Evolutionary conservation across 1,140 invertebrate genomes (phyloP), one percentile per base, ranked within the genome.

Genomic region (Eubasilissa regina): DNA sequence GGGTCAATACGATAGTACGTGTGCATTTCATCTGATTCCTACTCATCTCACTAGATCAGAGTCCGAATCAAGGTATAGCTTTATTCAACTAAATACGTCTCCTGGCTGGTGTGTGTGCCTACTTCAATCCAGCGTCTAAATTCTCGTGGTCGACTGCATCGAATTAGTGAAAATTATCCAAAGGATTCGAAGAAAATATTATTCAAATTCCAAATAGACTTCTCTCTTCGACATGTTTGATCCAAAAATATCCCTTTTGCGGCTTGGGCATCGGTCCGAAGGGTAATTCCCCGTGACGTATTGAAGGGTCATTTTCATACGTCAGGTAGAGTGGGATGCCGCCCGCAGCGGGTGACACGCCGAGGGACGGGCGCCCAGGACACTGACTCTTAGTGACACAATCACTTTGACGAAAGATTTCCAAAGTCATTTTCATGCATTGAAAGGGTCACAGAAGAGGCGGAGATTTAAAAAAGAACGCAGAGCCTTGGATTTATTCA

Each of bases 271-370:
- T 35, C 64, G 11, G 43, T 21, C 56, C 60, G 58, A 12, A 3
- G 12, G 12, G 21, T 76, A 66, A 76, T 76, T 48, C 60, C 47
- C 12, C 75, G 43, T 64, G 75, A 76, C 75, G 60, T 44, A 51
- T 51, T 76, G 75, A 76, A 76, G 75, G 75, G 56, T 76, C 75
- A 76, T 76, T 76, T 76, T 76, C 75, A 76, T 76, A 58, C 64
- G 75, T 76, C 75, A 76, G 12, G 44, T 4, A 7, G 13, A 21
- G 44, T 7, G 35, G 60, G 25, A 21, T 64, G 60, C 25, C 9
- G 35, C 60, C 44, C 15, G 45, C 44, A 43, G 0, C 13, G 15
- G 8, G 8, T 1, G 35, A 15, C 11, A n/a, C 8, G 12, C 6
- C 35, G 43, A 43, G n/a, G 64, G 43, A n/a, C 15, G 64, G 35